A percentile compares a stretch with the other conserved stretches of the same genome.
Evolutionary conservation across 2,888 invertebrate genomes (phyloP).

Genomic region (Zhuqinia jingwanae): DNA sequence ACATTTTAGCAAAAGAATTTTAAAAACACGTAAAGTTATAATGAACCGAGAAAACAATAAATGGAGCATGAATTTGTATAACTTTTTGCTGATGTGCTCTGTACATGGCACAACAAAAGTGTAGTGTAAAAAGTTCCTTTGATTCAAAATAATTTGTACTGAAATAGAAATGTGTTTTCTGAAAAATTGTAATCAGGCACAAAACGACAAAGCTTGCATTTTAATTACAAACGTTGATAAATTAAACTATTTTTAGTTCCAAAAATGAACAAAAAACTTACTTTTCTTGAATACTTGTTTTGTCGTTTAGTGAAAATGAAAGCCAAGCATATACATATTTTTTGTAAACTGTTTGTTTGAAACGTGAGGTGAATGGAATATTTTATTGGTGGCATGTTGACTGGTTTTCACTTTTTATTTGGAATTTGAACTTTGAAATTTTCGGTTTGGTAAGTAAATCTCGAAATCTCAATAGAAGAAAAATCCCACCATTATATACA

Average conservation of each 20-base stretch:
- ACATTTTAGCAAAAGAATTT: neutral
- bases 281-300: too few relatives aligned
- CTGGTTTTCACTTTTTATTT: too few relatives aligned
- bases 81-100: constrained; percentile 2
- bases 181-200: neutral
- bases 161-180: neutral
- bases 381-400: too few relatives aligned
- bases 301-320: neutral
- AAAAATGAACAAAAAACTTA: neutral
- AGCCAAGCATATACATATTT: too few relatives aligned
- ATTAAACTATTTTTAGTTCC: neutral
- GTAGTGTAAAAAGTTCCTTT: neutral
- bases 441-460: too few relatives aligned
- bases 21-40: neutral
- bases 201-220: neutral
- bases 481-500: too few relatives aligned
- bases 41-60: neutral
- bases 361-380: too few relatives aligned
- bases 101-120: neutral
- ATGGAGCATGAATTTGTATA: constrained; percentile 19
- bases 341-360: too few relatives aligned
- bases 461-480: too few relatives aligned
- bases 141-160: neutral
- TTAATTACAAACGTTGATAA: neutral
- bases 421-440: too few relatives aligned